These are phyloP conservation scores for Leiothrix lutea DNA, from an alignment of 2,113 vertebrate genomes.

Conservation along the genomic window DNA sequence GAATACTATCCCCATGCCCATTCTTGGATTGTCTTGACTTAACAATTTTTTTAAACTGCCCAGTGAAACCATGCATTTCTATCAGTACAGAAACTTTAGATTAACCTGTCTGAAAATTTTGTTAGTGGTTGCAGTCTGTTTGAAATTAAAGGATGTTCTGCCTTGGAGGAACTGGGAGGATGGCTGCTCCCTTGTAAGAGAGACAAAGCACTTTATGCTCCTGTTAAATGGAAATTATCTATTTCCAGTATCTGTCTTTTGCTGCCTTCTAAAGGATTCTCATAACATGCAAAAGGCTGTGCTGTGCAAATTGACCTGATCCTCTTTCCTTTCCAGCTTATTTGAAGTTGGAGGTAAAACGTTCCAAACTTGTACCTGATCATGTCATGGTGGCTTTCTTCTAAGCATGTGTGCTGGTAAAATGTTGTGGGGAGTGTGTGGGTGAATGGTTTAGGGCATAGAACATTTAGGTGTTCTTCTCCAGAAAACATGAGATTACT, in stretches of 20 bases:
- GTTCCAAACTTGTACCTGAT: background rate
- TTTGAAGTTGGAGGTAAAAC: background rate
- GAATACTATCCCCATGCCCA: background rate
- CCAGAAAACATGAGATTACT: background rate
- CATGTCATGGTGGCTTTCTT: background rate
- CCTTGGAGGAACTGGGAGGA: background rate
- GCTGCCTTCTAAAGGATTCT: background rate
- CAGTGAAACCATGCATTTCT: background rate
- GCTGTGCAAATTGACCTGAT: background rate
- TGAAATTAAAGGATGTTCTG: background rate
- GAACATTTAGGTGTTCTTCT: background rate
- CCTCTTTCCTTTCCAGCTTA: background rate
- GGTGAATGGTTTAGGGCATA: background rate
- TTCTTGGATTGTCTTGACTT: background rate
- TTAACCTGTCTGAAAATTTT: background rate
- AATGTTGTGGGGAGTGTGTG: background rate
- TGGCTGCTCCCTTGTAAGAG: background rate
- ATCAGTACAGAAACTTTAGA: background rate
- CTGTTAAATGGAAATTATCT: background rate
- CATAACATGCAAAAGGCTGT: background rate
- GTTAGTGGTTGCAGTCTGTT: background rate
- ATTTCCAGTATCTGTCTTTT: background rate
- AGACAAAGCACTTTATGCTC: background rate
- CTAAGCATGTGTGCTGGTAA: background rate
- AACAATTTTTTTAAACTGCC: background rate